A percentile compares a stretch with the other conserved stretches of the same genome.
phyloP scores from a whole-genome alignment of 2,797 vertebrate species.

The Brachymystax lenok region DNA sequence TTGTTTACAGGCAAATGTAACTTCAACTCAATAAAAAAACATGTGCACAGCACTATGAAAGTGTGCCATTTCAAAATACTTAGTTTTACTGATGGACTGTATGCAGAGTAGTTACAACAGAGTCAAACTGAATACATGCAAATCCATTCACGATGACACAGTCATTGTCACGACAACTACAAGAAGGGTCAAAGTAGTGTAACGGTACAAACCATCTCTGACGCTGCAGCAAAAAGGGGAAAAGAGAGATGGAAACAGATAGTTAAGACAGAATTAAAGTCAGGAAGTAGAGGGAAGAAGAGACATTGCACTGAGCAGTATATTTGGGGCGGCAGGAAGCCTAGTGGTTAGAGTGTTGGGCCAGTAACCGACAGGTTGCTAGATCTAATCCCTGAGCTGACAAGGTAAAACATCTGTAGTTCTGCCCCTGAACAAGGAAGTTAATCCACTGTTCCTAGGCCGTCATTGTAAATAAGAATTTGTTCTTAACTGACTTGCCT shows the following conservation, averaged over 20 bases:
- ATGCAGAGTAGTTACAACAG: not conserved
- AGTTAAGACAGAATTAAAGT: slow-evolving; percentile 33
- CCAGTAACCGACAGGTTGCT: too few species aligned
- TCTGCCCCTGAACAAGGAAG: too few species aligned
- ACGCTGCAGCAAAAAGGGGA: slow-evolving; percentile 81
- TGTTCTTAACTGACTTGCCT: too few species aligned
- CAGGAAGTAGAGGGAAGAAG: slow-evolving; percentile 56
- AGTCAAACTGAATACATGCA: slow-evolving; percentile 28
- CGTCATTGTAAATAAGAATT: not conserved
- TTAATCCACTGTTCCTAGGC: too few species aligned
- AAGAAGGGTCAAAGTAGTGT: slow-evolving; percentile 17
- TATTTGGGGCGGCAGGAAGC: too few species aligned
- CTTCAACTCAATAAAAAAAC: not conserved
- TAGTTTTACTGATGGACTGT: not conserved
- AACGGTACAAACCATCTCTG: slow-evolving; percentile 97
- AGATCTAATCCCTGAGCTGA: too few species aligned
- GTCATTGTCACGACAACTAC: slow-evolving; percentile 10
- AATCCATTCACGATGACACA: slow-evolving; percentile 10
- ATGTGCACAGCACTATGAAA: not conserved
- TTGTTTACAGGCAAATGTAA: not conserved
- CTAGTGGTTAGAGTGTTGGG: too few species aligned
- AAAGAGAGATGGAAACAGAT: slow-evolving; percentile 51
- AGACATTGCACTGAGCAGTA: too few species aligned
- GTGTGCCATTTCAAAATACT: not conserved
- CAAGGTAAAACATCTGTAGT: too few species aligned